phyloP scores from a whole-genome alignment of 1,140 invertebrate genomes.

The Atopsyche davidsoni region DNA sequence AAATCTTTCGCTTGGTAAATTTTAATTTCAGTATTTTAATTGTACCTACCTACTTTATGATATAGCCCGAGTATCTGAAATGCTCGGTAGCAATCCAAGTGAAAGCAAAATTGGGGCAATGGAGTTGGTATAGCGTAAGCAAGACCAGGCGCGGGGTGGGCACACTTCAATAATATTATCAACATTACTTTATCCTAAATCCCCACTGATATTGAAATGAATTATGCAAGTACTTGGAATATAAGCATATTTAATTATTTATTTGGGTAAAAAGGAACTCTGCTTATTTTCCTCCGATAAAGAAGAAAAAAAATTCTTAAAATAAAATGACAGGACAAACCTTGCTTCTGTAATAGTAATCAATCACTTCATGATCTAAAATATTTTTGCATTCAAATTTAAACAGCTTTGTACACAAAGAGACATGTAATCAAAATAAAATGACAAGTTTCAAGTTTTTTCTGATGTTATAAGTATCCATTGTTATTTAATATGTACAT shows the following conservation, averaged over 20 bases:
- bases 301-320: neutral
- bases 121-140: conserved; percentile 16
- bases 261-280: neutral
- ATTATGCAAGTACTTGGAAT: neutral
- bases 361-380: too few relatives aligned
- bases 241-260: neutral
- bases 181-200: neutral
- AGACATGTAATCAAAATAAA: too few relatives aligned
- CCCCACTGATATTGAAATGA: neutral
- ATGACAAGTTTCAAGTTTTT: too few relatives aligned
- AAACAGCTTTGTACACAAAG: too few relatives aligned
- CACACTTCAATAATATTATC: neutral
- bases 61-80: too few relatives aligned
- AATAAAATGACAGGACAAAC: too few relatives aligned
- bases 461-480: too few relatives aligned
- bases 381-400: too few relatives aligned
- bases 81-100: conserved; percentile 17
- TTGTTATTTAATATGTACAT: too few relatives aligned
- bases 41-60: too few relatives aligned
- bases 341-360: too few relatives aligned
- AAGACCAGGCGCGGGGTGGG: neutral
- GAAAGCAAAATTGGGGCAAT: conserved; percentile 23
- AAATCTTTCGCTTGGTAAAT: neutral
- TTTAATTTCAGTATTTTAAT: neutral
- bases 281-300: neutral